phyloP scores from a whole-genome alignment of 2,888 invertebrate species.

The Drosophila prostipennis region DNA sequence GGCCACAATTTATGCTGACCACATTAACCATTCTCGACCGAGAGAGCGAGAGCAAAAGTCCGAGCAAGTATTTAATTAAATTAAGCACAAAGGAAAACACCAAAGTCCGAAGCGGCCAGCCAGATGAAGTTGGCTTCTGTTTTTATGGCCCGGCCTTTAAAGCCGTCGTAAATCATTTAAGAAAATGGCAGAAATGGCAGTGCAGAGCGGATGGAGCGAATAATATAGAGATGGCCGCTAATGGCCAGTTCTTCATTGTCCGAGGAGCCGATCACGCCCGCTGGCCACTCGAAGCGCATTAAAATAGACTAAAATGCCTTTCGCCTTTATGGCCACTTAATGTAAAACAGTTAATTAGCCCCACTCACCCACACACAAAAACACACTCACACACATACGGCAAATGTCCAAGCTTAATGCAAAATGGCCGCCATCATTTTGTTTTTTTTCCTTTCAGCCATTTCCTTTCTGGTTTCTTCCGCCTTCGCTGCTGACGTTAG shows the following conservation, averaged over 20 bases:
- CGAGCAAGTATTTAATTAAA: conserved; percentile 73
- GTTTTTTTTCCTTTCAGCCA: conserved; percentile 21
- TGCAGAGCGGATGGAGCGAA: not conserved
- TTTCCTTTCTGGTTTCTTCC: conserved; percentile 21
- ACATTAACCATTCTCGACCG: conserved; percentile 66
- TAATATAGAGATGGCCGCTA: conserved; percentile 42
- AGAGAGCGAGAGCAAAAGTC: conserved; percentile 35
- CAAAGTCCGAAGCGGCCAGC: conserved; percentile 23
- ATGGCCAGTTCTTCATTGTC: conserved; percentile 63
- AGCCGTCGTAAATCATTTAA: conserved; percentile 71
- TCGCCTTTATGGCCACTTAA: conserved; percentile 74
- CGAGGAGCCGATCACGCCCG: conserved; percentile 71
- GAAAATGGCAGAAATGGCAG: conserved; percentile 31
- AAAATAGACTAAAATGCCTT: conserved; percentile 69
- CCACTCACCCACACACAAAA: conserved; percentile 41
- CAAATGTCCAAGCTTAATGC: conserved; percentile 53
- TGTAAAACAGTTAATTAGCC: conserved; percentile 80
- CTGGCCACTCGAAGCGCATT: conserved; percentile 58
- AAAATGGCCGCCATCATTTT: conserved; percentile 69
- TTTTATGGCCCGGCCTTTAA: conserved; percentile 69
- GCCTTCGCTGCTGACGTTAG: conserved; percentile 60
- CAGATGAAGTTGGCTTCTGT: conserved; percentile 50
- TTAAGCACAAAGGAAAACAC: conserved; percentile 61
- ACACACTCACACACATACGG: conserved; percentile 19
- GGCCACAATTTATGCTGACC: conserved; percentile 74